phyloP scores from a whole-genome alignment of 2,888 invertebrate genomes.

The Heterodera filipjevi region DNA sequence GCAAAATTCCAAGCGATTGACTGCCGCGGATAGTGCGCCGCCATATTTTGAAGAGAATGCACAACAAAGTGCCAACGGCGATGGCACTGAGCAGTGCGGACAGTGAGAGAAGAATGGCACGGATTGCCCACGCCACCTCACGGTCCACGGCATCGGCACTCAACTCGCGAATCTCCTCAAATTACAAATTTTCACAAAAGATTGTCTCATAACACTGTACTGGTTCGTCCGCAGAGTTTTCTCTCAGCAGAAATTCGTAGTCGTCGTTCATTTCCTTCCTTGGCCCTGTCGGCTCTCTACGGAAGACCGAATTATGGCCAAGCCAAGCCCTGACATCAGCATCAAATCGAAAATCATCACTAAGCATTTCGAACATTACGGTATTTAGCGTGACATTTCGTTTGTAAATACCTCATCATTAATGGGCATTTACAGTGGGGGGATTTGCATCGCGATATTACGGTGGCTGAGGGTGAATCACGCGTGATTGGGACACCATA shows the following conservation, averaged over 20 bases:
- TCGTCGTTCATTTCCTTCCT: constrained; percentile 15
- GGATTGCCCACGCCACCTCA: constrained; percentile 8
- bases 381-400: neutral
- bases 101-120: constrained; percentile 49
- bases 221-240: constrained; percentile 21
- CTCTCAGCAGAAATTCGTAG: constrained; percentile 20
- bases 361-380: neutral
- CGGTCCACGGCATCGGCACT: constrained; percentile 14
- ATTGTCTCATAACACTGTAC: neutral
- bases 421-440: constrained; percentile 63
- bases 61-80: constrained; percentile 50
- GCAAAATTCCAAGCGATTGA: constrained; percentile 63
- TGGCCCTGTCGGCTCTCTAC: constrained; percentile 48
- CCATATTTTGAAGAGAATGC: constrained; percentile 57
- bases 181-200: neutral
- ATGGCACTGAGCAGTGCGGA: constrained; percentile 47
- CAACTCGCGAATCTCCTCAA: constrained; percentile 21
- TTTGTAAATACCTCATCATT: constrained; percentile 27
- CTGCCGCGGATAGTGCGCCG: constrained; percentile 61
- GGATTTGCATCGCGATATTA: constrained; percentile 51
- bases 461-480: constrained; percentile 22
- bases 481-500: constrained; percentile 31
- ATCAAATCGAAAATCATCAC: neutral
- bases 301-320: constrained; percentile 49
- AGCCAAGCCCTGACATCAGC: constrained; percentile 19